Base-by-base conservation (phyloP, 2,888 invertebrate genomes). In the Chrysodeixis includens region DNA sequence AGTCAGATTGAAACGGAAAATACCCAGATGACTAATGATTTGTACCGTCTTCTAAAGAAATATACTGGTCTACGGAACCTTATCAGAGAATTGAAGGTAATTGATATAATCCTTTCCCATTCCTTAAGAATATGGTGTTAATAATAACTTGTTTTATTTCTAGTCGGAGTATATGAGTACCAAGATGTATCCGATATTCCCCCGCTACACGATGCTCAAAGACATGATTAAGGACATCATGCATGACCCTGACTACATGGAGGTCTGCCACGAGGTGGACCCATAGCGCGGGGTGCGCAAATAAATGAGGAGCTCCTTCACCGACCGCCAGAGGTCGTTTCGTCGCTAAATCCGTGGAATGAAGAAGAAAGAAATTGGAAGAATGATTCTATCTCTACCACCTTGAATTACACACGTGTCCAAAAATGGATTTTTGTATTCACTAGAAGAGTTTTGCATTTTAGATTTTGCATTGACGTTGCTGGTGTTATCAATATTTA, bases 181-280 rank as follows among this genome's bases (percentile, higher is more conserved):
- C 63, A 99, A 99, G 94, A 96, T 98, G 86, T 99, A 98, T 92
- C 99, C 99, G 74, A 98, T 99, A 93, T 97, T 99, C 87, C 98
- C 99, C 30, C 97, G 99, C 58, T 99, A 99, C 96, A 97, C 98
- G 70, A 98, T 99, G 96, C 96, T 99, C 80, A 99, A 99, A 93
- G 98, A 98, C 90, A 99, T 99, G 98, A 99, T 99, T 87, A 99
- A 99, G 95, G 98, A 98, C 87, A 98, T 98, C 84, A 97, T 98
- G 97, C 97, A 98, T 86, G 97, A 98, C 93, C 98, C 98, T n/a
- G 98, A 98, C 93, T 99, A 98, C 95, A 98, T 99, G 97, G 99
- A 99, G 94, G 98, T 99, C 74, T 98, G 98, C 93, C 99, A 99
- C 90, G 99, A 99, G 93, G 94, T 98, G 90, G 98, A 97, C 90